Conservation (phyloP, 2,113 vertebrate genomes). For the Panthera leo region DNA sequence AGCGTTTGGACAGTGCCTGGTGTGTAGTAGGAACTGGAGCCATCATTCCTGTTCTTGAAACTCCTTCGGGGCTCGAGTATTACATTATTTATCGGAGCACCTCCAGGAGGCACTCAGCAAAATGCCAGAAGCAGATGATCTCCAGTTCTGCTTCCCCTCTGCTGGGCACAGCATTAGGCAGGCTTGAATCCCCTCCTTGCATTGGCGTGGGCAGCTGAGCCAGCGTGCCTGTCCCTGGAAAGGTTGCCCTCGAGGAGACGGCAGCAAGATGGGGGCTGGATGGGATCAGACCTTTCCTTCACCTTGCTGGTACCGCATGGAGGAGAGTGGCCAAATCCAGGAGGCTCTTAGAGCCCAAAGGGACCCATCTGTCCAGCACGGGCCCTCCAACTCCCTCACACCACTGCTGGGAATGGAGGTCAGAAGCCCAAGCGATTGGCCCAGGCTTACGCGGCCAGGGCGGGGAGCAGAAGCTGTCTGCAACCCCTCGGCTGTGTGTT, state of each 20-base stretch:
- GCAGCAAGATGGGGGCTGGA: background rate
- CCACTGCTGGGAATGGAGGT: background rate
- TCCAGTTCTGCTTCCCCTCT: background rate
- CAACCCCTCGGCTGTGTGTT: background rate
- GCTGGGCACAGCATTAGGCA: rapidly evolving
- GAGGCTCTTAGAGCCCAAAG: background rate
- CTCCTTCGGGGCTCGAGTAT: rapidly evolving
- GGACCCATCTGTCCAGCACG: too few relatives aligned
- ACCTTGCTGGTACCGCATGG: rapidly evolving
- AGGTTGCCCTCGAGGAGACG: background rate
- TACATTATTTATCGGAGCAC: background rate
- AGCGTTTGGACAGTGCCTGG: background rate
- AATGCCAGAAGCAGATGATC: background rate
- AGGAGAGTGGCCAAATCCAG: background rate
- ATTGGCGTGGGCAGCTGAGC: background rate
- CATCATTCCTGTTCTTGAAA: rapidly evolving
- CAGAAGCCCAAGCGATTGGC: background rate
- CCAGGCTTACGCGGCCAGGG: background rate
- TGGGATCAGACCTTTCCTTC: background rate
- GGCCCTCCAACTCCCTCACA: background rate
- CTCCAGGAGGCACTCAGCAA: rapidly evolving
- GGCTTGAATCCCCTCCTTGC: background rate
- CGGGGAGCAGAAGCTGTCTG: background rate
- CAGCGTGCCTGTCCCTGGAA: background rate
- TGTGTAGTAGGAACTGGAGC: rapidly evolving